phyloP scores from a whole-genome alignment of 2,797 vertebrate species.

The Agapornis canus region DNA sequence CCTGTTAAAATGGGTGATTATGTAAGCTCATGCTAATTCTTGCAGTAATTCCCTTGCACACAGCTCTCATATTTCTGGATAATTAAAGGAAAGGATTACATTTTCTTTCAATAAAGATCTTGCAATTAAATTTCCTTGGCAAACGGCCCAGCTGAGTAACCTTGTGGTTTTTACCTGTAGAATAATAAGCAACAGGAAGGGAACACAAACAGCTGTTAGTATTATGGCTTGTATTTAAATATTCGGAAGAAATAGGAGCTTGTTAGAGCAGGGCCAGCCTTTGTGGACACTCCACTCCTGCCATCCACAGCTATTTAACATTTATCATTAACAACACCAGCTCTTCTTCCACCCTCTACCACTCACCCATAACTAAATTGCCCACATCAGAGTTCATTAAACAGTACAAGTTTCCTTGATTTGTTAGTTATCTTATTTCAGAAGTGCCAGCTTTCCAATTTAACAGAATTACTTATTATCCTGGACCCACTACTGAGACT shows the following conservation, averaged over 20 bases:
- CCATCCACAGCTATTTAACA: not conserved
- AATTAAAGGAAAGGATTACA: slow-evolving; percentile 39
- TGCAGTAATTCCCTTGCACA: slow-evolving; percentile 62
- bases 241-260: not conserved
- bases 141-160: not conserved
- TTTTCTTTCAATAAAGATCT: not conserved
- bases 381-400: not conserved
- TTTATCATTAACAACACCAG: not conserved
- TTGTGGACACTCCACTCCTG: not conserved
- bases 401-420: not conserved
- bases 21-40: slow-evolving; percentile 70
- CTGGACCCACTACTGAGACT: not conserved
- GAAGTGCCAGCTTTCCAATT: not conserved
- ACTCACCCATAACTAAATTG: not conserved
- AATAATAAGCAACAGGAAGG: not conserved
- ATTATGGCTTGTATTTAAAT: not conserved
- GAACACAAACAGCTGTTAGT: not conserved
- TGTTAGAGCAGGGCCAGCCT: not conserved
- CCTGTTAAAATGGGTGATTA: slow-evolving; percentile 47
- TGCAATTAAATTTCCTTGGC: slow-evolving; percentile 34
- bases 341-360: not conserved
- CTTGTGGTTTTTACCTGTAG: slow-evolving; percentile 42
- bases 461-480: not conserved
- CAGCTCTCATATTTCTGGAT: slow-evolving; percentile 64
- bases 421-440: not conserved